Percentiles rank a stretch among this genome's conserved stretches.
phyloP scores from a whole-genome alignment of 2,888 invertebrate species.

The Morpho helenor region DNA sequence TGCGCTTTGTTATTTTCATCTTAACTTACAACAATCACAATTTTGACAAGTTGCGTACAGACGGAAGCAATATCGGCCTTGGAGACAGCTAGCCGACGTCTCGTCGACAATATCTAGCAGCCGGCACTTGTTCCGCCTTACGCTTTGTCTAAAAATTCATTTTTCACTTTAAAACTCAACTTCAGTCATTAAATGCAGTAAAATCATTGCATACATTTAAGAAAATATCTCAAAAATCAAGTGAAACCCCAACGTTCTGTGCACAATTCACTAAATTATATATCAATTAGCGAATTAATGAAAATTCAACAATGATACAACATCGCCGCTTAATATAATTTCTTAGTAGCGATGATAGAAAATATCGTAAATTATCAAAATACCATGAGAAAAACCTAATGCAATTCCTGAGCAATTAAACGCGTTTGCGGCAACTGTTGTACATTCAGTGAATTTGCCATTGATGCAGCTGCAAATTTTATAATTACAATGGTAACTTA shows the following conservation, averaged over 20 bases:
- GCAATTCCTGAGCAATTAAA: conserved; percentile 74
- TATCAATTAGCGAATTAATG: conserved; percentile 55
- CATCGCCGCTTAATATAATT: conserved; percentile 48
- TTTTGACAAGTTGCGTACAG: conserved; percentile 43
- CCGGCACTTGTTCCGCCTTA: conserved; percentile 29
- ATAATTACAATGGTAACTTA: neutral
- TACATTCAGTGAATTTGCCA: conserved; percentile 30
- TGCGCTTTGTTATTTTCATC: conserved; percentile 70
- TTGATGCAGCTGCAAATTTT: neutral
- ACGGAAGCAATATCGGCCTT: conserved; percentile 27
- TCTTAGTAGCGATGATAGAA: conserved; percentile 57
- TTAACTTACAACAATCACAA: conserved; percentile 73
- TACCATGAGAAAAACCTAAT: conserved; percentile 60
- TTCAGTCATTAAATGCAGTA: conserved; percentile 66
- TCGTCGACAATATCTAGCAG: conserved; percentile 3
- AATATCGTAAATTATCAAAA: conserved; percentile 57
- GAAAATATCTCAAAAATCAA: conserved; percentile 75
- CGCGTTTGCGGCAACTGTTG: conserved; percentile 35
- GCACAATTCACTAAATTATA: conserved; percentile 68
- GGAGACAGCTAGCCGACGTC: conserved; percentile 1
- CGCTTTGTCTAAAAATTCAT: conserved; percentile 48
- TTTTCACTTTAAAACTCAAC: conserved; percentile 58
- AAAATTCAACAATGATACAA: conserved; percentile 66
- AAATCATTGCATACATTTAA: conserved; percentile 68
- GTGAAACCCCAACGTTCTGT: conserved; percentile 78